phyloP scores from a whole-genome alignment of 2,888 invertebrate species.

The Congeria kusceri region DNA sequence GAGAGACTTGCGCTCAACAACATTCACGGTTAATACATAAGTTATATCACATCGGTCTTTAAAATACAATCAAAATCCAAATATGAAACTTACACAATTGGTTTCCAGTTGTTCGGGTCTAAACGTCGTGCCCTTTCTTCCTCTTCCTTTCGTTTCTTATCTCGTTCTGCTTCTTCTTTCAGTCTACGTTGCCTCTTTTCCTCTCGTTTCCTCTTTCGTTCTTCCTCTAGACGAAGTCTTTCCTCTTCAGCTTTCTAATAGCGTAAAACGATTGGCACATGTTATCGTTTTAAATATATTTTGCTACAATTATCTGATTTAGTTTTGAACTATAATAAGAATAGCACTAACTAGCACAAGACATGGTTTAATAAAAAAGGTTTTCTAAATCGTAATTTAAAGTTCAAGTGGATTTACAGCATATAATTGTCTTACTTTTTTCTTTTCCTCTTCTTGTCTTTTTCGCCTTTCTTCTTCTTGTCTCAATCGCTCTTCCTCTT shows the following conservation, averaged over 20 bases:
- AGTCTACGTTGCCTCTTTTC: constrained; percentile 9
- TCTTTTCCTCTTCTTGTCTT: too few relatives aligned
- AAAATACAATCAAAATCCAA: too few relatives aligned
- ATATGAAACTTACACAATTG: constrained; percentile 9
- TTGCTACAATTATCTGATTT: too few relatives aligned
- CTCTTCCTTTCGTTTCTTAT: constrained; percentile 8
- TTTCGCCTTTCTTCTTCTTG: constrained; percentile 7
- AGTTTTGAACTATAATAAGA: too few relatives aligned
- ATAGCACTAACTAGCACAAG: too few relatives aligned
- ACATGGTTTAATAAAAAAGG: too few relatives aligned
- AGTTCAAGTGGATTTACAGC: too few relatives aligned
- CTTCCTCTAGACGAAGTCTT: constrained; percentile 4
- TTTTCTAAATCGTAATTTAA: too few relatives aligned
- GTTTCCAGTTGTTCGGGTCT: constrained; percentile 30
- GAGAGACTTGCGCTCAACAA: too few relatives aligned
- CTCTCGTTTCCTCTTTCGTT: constrained; percentile 11
- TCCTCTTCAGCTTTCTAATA: constrained; percentile 1
- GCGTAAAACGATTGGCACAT: not conserved
- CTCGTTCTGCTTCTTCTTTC: constrained; percentile 7
- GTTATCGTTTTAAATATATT: not conserved
- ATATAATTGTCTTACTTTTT: too few relatives aligned
- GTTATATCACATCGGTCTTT: too few relatives aligned
- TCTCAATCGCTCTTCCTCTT: constrained; percentile 9
- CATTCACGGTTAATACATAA: too few relatives aligned
- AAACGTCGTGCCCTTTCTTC: constrained; percentile 5